Evolutionary conservation across 1,140 invertebrate species (phyloP).

Genomic region (Plectus sambesii): DNA sequence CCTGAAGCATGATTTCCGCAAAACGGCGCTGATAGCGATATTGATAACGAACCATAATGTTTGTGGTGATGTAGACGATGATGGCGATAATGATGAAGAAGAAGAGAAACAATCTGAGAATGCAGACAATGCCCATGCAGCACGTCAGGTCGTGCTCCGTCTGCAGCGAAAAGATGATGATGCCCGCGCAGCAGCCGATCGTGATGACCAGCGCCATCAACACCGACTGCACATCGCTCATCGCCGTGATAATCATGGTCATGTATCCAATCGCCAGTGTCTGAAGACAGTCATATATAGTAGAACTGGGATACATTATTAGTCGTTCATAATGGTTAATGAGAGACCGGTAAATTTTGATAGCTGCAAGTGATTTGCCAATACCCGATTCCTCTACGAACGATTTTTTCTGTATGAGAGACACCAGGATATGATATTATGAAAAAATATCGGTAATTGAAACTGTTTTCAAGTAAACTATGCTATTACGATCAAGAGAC

Average conservation of each 20-base stretch:
- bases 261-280: slow-evolving; percentile 36
- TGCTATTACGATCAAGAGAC: no score
- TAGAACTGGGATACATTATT: not conserved
- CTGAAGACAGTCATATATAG: slow-evolving; percentile 11
- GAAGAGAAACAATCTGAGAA: slow-evolving; percentile 38
- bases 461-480: no score
- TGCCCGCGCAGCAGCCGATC: slow-evolving; percentile 32
- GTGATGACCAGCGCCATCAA: slow-evolving; percentile 37
- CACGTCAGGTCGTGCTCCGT: slow-evolving; percentile 40
- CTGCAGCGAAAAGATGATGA: slow-evolving; percentile 36
- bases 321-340: no score
- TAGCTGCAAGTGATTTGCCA: no score
- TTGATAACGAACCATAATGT: no score
- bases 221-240: slow-evolving; percentile 30
- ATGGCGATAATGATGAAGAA: slow-evolving; percentile 38
- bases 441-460: no score
- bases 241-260: slow-evolving; percentile 37
- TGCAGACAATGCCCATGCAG: slow-evolving; percentile 41
- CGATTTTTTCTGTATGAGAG: no score
- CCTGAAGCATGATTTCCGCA: no score
- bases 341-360: no score
- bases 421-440: no score
- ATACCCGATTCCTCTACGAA: no score
- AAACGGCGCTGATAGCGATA: no score
- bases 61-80: slow-evolving; percentile 17